Conservation (phyloP, 1,140 invertebrate species). For the Adelges cooleyi region DNA sequence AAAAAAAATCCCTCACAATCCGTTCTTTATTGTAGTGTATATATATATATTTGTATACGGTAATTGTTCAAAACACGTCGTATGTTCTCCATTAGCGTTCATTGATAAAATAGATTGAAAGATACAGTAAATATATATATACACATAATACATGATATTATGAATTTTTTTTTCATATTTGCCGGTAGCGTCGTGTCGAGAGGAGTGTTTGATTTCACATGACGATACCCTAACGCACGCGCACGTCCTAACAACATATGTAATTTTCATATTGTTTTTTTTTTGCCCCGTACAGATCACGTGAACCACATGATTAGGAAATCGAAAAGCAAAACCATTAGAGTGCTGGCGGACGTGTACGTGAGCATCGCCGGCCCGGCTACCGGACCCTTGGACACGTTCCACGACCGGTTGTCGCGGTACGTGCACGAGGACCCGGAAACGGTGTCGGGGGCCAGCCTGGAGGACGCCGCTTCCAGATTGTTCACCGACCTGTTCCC, state of each 20-base stretch:
- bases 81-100: no score
- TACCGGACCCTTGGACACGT: slow-evolving; percentile 46
- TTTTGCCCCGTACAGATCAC: slow-evolving; percentile 58
- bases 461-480: slow-evolving; percentile 34
- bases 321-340: slow-evolving; percentile 67
- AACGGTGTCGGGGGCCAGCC: slow-evolving; percentile 5
- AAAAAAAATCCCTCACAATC: no score
- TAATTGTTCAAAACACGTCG: no score
- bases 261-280: slow-evolving; percentile 28
- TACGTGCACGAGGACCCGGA: slow-evolving; percentile 41
- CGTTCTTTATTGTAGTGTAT: no score
- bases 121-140: no score
- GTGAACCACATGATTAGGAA: slow-evolving; percentile 54
- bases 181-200: no score
- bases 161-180: no score
- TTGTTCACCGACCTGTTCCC: slow-evolving; percentile 74
- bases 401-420: slow-evolving; percentile 59
- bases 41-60: no score
- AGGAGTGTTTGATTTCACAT: not conserved
- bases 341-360: slow-evolving; percentile 63
- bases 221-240: not conserved
- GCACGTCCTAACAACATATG: no score
- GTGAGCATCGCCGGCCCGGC: slow-evolving; percentile 51
- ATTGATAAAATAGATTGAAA: no score
- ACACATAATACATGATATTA: no score